These are phyloP conservation scores for Macrosiphum euphorbiae DNA, from an alignment of 2,888 invertebrate genomes.

Conservation along the genomic window DNA sequence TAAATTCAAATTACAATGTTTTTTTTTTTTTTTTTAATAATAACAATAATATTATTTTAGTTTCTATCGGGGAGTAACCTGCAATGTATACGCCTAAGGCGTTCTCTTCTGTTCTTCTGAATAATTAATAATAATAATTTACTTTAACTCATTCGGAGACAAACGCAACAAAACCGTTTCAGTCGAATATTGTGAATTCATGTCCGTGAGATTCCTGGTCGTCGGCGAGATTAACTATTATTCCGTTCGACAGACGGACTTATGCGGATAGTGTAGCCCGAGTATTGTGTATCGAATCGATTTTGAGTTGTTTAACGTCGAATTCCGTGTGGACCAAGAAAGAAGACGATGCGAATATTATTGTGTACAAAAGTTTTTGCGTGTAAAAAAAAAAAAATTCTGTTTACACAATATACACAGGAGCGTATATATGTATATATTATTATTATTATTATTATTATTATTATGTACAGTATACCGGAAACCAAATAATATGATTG, in stretches of 20 bases:
- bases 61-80: too few species aligned
- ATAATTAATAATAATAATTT: too few species aligned
- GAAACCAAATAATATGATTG: conserved; percentile 27
- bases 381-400: neutral
- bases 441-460: too few species aligned
- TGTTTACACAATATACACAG: neutral
- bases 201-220: neutral
- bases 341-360: neutral
- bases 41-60: neutral
- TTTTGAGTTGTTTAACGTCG: neutral
- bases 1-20: too few species aligned
- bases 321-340: neutral
- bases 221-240: neutral
- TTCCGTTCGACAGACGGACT: neutral
- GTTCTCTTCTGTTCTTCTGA: neutral
- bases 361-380: neutral
- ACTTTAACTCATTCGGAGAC: neutral
- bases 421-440: neutral
- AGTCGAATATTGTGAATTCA: neutral
- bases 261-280: neutral
- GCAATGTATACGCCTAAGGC: too few species aligned
- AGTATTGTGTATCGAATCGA: neutral
- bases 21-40: neutral
- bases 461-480: neutral
- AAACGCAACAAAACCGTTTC: neutral